Evolutionary conservation across 2,888 invertebrate species (phyloP), one percentile per base, ranked within the genome.

Genomic region (Chaetogeoica ovagalla): DNA sequence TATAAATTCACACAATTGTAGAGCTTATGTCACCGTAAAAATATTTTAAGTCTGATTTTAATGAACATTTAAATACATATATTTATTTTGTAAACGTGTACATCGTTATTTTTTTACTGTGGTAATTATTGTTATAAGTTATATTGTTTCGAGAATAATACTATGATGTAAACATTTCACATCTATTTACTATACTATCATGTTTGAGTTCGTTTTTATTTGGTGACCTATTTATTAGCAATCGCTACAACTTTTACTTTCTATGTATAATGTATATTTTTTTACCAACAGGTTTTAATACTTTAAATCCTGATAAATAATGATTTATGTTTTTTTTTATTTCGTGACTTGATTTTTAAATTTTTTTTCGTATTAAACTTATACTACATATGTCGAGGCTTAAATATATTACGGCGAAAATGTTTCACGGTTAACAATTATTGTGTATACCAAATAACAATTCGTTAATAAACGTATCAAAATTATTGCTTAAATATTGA

Each of bases 221-320:
- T 77, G 70, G 39, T 79, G 70, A 79, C 77, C 77, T 70, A 79
- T 79, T 79, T 79, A 19, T 63, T 37, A 59, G 70, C 23, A 21
- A 79, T 70, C 77, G 63, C 23, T 62, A 70, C 77, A 79, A 79
- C 77, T 79, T 79, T 79, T 79, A 79, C 77, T 79, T 79, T 79
- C 70, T 70, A 55, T 48, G 48, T 70, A 55, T 70, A 63, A 55
- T 77, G 2, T 59, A n/a, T 63, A 63, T 62, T 37, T 30, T n/a
- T 15, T 66, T n/a, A 60, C 52, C 55, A 55, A 21, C 70, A 13
- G 62, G 62, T 70, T 70, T 77, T 52, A 69, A 70, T 60, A 77
- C 17, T 69, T 69, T 48, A 48, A 48, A 69, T 77, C 37, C 21
- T 39, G 15, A 63, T 79, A 79, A 79, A 70, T 62, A 62, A 70